Conservation (phyloP, 2,888 invertebrate species). For the Drosophila nr. medialis region DNA sequence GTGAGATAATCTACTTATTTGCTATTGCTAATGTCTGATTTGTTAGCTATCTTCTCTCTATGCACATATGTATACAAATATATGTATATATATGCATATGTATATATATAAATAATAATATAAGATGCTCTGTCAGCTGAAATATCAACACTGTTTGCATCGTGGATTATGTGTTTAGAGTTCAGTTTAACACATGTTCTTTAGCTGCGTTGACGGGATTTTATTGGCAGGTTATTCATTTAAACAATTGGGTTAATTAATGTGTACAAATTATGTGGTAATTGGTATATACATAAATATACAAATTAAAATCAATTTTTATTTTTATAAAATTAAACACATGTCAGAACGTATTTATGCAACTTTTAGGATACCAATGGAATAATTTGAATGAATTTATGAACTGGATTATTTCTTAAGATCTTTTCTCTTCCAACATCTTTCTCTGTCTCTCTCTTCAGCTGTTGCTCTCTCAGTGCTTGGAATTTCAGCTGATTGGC, state of each 20-base stretch:
- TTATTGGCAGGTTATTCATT: neutral
- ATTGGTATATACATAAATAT: neutral
- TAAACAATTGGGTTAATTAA: neutral
- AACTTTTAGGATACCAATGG: neutral
- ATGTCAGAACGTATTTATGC: neutral
- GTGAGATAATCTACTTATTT: slow-evolving; percentile 24
- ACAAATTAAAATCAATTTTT: neutral
- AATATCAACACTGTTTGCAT: slow-evolving; percentile 15
- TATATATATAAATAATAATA: slow-evolving; percentile 28
- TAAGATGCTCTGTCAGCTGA: slow-evolving; percentile 14
- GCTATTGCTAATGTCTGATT: slow-evolving; percentile 23
- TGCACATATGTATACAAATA: slow-evolving; percentile 20
- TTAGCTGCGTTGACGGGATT: neutral
- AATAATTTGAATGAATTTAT: neutral
- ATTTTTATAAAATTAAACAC: neutral
- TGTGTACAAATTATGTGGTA: neutral
- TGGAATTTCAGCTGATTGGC: slow-evolving; percentile 21
- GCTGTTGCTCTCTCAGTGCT: too few species aligned
- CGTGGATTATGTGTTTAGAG: neutral
- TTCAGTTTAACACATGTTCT: neutral
- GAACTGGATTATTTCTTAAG: neutral
- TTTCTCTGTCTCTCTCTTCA: too few species aligned
- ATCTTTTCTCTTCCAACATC: neutral
- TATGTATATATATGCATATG: slow-evolving; percentile 32
- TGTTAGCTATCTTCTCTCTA: slow-evolving; percentile 48